Evolutionary conservation across 2,113 vertebrate species (phyloP), one percentile per base, ranked within the genome.

Genomic region (Gracilinanus agilis): DNA sequence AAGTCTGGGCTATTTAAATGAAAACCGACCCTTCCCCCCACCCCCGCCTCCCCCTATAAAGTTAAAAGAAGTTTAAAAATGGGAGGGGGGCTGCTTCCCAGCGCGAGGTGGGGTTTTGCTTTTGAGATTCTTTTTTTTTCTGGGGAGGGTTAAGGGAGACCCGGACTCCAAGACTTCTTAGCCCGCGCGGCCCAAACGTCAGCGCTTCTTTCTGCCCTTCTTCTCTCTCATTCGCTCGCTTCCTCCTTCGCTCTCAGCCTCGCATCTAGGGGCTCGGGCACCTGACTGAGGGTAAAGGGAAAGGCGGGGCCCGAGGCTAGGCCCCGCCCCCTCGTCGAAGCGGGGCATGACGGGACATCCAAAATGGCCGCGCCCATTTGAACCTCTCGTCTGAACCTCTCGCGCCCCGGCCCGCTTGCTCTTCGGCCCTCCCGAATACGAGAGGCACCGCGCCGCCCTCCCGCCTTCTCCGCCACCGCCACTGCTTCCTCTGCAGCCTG

Each of bases 341-440:
- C 98, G 97, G 97, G 96, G 98, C 97, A 96, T 97, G 98, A 98
- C 98, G 99, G 99, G 99, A 99, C 97, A 97, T 83, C 0, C 97
- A 99, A 99, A 94, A 99, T 99, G 99, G 99, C 98, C 96, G 99
- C 99, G 98, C 98, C 98, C 98, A 54, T 98, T 98, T 99, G 98
- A 99, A 98, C 98, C 90, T 54, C 58, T 44, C 21, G 34, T 96
- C 55, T 55, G 94, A 92, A 92, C 75, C 90, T 40, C 49, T 54
- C 93, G 88, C 27, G n/a, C 6, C 29, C 58, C 90, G 24, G n/a
- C 75, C 24, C 10, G 12, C 5, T 2, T 7, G 55, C 11, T n/a
- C 3, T 25, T 44, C 7, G 12, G 83, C 24, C 24, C 55, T 55
- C 55, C 53, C 25, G 67, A 24, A 34, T 23, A 40, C n/a, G 6